A percentile compares a stretch with the other conserved stretches of the same genome.
Evolutionary conservation across 1,140 invertebrate genomes (phyloP).

Genomic region (Euura lappo): DNA sequence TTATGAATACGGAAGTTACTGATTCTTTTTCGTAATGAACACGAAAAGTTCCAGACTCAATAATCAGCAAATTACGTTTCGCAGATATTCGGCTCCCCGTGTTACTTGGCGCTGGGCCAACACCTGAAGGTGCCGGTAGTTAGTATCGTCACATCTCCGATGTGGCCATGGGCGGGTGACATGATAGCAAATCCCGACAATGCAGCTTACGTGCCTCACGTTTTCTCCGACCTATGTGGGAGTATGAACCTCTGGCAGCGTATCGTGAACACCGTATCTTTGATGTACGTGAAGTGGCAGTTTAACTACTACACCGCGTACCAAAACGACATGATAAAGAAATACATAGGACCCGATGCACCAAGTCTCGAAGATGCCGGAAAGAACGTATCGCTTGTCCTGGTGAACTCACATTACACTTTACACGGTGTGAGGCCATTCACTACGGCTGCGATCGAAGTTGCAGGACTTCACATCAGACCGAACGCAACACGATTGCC

Average conservation of each 20-base stretch:
- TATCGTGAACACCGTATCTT: constrained; percentile 56
- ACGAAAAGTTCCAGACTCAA: constrained; percentile 15
- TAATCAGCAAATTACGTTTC: neutral
- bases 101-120: constrained; percentile 62
- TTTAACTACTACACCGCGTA: constrained; percentile 21
- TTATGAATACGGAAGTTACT: constrained; percentile 60
- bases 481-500: constrained; percentile 23
- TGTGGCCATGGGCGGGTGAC: constrained; percentile 68
- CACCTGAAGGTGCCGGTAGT: constrained; percentile 66
- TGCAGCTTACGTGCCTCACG: constrained; percentile 65
- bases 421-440: constrained; percentile 48
- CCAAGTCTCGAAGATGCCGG: constrained; percentile 66
- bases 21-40: constrained; percentile 65
- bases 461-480: constrained; percentile 56
- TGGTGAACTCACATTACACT: constrained; percentile 55
- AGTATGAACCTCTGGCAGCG: constrained; percentile 67
- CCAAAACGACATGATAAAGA: constrained; percentile 49
- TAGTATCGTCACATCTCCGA: constrained; percentile 63
- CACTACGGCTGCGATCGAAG: constrained; percentile 49
- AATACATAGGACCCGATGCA: constrained; percentile 63
- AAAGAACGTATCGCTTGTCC: constrained; percentile 42
- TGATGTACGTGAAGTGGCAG: neutral
- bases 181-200: constrained; percentile 68
- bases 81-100: constrained; percentile 47
- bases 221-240: constrained; percentile 60